phyloP scores from a whole-genome alignment of 2,888 invertebrate species.

The Rhyacophila evoluta region DNA sequence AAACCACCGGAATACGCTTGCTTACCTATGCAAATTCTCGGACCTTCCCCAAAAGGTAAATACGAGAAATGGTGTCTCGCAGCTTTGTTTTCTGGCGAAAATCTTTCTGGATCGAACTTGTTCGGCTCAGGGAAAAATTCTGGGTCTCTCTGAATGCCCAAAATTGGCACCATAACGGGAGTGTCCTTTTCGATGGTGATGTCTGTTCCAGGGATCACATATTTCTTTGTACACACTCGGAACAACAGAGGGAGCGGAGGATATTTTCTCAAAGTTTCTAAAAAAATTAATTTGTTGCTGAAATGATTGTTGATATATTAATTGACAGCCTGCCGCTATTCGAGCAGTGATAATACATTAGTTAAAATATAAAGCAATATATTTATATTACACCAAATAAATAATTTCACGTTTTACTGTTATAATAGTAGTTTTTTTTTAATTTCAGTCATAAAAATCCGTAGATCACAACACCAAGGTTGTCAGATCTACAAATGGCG shows the following conservation, averaged over 20 bases:
- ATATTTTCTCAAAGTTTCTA: slow-evolving; percentile 60
- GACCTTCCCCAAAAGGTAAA: slow-evolving; percentile 58
- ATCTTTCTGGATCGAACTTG: slow-evolving; percentile 60
- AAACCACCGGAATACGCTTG: no score
- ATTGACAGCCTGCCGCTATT: no score
- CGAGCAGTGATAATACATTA: no score
- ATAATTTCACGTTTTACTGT: no score
- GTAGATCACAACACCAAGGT: no score
- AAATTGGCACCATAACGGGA: slow-evolving; percentile 58
- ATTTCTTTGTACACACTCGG: slow-evolving; percentile 56
- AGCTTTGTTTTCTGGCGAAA: slow-evolving; percentile 57
- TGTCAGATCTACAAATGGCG: no score
- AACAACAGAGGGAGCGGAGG: slow-evolving; percentile 58
- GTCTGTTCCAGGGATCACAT: slow-evolving; percentile 56
- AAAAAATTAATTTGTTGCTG: no score
- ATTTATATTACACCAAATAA: no score
- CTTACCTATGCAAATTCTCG: slow-evolving; percentile 56
- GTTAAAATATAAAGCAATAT: no score
- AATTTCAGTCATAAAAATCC: no score
- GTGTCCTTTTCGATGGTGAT: slow-evolving; percentile 57
- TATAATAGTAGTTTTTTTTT: no score
- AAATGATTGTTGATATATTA: no score
- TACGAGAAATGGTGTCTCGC: slow-evolving; percentile 56
- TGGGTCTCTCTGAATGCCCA: slow-evolving; percentile 58
- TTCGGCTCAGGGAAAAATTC: slow-evolving; percentile 59